These are phyloP conservation scores for Margaritifera margaritifera DNA, from an alignment of 2,888 invertebrate species.

Conservation along the genomic window DNA sequence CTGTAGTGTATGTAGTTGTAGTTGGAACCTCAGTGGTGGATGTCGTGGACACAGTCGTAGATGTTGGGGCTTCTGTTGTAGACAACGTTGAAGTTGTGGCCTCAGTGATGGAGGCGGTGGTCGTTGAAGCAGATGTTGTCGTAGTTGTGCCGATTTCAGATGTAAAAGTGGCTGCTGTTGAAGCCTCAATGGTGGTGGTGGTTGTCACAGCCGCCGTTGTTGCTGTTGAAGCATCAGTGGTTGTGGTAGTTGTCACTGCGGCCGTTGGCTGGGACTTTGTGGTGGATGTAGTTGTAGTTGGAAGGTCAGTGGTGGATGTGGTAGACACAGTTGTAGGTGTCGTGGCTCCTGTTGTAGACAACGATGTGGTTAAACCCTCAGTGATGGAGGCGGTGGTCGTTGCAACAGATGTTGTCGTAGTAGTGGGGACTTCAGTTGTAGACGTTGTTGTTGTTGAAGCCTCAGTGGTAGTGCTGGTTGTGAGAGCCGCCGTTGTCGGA, in stretches of 20 bases:
- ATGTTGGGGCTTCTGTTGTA: neutral
- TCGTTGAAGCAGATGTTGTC: neutral
- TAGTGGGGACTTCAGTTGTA: neutral
- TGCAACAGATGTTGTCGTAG: neutral
- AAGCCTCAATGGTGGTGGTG: neutral
- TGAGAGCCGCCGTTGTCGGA: too few species aligned
- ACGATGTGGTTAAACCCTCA: neutral
- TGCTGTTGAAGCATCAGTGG: neutral
- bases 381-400: neutral
- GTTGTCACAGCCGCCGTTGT: neutral
- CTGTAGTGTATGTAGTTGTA: too few species aligned
- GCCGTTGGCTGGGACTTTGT: too few species aligned
- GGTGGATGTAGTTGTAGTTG: neutral
- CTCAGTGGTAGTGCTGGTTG: neutral
- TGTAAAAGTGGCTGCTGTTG: neutral
- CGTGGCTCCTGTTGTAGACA: neutral
- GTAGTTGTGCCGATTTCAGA: neutral
- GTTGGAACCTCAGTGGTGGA: too few species aligned
- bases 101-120: neutral
- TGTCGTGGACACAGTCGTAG: neutral
- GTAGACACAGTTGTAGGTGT: neutral
- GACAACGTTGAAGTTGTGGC: neutral
- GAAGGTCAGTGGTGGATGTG: neutral
- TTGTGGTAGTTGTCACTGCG: too few species aligned
- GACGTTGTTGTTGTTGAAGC: neutral